Percentiles rank a stretch among this genome's conserved stretches.
Evolutionary conservation across 1,140 invertebrate genomes (phyloP).

Genomic region (Sinella curviseta): DNA sequence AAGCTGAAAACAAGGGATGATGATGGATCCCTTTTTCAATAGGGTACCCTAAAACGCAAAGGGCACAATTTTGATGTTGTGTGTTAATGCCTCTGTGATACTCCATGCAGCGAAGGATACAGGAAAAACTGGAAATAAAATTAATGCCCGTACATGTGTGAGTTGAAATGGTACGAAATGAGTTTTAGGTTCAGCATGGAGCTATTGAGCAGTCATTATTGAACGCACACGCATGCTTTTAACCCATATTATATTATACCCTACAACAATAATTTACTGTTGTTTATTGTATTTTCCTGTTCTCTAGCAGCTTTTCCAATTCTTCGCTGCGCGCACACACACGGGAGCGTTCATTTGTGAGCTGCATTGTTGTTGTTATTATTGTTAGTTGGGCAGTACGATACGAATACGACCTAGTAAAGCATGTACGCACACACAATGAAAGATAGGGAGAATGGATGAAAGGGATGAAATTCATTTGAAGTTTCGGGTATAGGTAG

Average conservation of each 20-base stretch:
- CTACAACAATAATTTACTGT: neutral
- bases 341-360: neutral
- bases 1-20: constrained; percentile 6
- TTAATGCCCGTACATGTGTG: too few species aligned
- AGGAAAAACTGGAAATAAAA: too few species aligned
- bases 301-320: neutral
- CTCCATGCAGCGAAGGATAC: neutral
- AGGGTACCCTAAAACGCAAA: neutral
- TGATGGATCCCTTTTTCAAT: neutral
- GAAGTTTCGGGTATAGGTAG: neutral
- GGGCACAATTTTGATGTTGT: neutral
- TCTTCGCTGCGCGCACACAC: neutral
- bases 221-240: neutral
- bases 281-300: neutral
- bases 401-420: neutral
- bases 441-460: neutral
- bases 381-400: neutral
- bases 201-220: neutral
- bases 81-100: too few species aligned
- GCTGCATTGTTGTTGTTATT: neutral
- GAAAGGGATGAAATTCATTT: neutral
- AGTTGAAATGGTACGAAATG: too few species aligned
- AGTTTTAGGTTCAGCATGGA: neutral
- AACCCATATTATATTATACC: neutral
- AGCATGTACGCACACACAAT: neutral